phyloP scores from a whole-genome alignment of 2,888 invertebrate species.

The Pterobdella sp. region DNA sequence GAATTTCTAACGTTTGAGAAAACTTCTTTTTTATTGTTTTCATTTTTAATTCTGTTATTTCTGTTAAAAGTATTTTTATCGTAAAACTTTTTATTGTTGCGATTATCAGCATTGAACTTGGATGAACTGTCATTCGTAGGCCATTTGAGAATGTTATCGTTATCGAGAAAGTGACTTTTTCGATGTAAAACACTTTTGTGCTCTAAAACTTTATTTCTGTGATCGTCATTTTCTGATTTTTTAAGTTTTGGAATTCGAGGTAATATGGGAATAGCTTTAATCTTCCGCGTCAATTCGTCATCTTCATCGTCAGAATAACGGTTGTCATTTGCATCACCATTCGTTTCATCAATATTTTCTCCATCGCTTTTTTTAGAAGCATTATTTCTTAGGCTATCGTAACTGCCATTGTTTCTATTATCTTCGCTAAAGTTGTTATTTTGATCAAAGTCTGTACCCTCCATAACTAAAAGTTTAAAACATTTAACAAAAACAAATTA shows the following conservation, averaged over 20 bases:
- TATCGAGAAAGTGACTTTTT: conserved; percentile 14
- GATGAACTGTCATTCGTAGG: conserved; percentile 11
- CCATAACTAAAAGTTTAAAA: not conserved
- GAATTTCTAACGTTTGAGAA: not conserved
- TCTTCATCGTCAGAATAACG: conserved; percentile 24
- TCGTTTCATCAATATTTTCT: not conserved
- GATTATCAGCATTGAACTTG: conserved; percentile 10
- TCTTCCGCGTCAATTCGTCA: conserved; percentile 26
- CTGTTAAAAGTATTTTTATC: not conserved
- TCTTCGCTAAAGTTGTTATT: not conserved
- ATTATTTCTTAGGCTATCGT: not conserved
- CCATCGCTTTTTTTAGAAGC: not conserved
- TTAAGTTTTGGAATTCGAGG: conserved; percentile 28
- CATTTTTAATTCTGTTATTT: not conserved
- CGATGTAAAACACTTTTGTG: conserved; percentile 24
- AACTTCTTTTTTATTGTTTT: not conserved
- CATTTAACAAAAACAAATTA: not conserved
- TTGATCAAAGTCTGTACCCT: not conserved
- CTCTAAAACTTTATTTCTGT: conserved; percentile 7
- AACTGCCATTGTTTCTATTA: not conserved
- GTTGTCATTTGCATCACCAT: not conserved
- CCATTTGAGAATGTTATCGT: conserved; percentile 22
- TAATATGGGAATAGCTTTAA: conserved; percentile 25
- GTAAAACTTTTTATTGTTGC: conserved; percentile 8
- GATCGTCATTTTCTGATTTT: conserved; percentile 16